phyloP scores from a whole-genome alignment of 2,113 vertebrate genomes.

The Halichoerus grypus region DNA sequence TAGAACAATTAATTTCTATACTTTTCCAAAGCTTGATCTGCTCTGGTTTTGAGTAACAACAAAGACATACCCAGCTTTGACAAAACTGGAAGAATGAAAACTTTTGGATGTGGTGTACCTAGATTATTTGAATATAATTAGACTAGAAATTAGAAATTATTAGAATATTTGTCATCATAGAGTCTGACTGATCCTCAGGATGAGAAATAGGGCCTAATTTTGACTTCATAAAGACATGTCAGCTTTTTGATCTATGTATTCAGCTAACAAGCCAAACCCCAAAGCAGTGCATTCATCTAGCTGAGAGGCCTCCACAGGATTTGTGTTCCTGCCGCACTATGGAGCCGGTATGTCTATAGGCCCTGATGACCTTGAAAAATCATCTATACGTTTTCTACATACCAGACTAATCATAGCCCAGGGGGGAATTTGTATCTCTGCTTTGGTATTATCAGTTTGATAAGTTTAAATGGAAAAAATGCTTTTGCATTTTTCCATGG shows the following conservation, averaged over 20 bases:
- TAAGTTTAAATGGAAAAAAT: constrained; percentile 62
- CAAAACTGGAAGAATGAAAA: background rate
- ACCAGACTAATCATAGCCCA: constrained; percentile 40
- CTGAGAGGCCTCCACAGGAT: background rate
- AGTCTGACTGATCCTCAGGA: background rate
- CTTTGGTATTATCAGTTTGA: constrained; percentile 55
- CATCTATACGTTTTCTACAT: constrained; percentile 36
- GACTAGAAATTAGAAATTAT: background rate
- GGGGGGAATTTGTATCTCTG: background rate
- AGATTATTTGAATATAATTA: background rate
- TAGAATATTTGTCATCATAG: constrained; percentile 10
- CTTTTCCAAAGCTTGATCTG: background rate
- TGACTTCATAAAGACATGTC: constrained; percentile 8
- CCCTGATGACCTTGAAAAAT: constrained; percentile 31
- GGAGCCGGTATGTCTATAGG: background rate
- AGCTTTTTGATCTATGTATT: background rate
- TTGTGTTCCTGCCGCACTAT: background rate
- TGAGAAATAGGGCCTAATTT: background rate
- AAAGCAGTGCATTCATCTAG: background rate
- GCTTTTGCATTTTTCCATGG: constrained; percentile 45
- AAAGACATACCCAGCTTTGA: background rate
- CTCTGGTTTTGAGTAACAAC: background rate
- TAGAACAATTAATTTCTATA: background rate
- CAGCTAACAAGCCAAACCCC: background rate
- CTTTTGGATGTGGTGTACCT: background rate